These are phyloP conservation scores for Xiphophorus maculatus DNA, from an alignment of 2,113 vertebrate genomes.

Conservation along the genomic window DNA sequence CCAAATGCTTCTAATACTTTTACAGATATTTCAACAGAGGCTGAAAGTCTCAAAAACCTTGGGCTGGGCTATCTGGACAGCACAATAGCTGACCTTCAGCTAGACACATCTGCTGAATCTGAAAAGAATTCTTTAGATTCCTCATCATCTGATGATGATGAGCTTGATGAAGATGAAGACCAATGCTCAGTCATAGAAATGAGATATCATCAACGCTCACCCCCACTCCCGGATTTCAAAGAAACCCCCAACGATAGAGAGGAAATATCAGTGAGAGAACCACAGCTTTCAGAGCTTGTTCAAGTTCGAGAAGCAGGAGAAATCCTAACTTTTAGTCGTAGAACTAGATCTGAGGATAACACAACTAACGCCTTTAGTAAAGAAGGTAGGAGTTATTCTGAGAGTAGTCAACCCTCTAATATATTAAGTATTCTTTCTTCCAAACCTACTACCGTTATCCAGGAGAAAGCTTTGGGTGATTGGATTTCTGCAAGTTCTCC, in stretches of 20 bases:
- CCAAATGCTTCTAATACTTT: slow-evolving; percentile 42
- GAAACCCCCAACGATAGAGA: slow-evolving; percentile 70
- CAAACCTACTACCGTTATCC: slow-evolving; percentile 77
- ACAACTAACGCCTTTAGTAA: slow-evolving; percentile 46
- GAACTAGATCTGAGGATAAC: slow-evolving; percentile 72
- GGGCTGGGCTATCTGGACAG: slow-evolving; percentile 76
- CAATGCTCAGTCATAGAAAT: slow-evolving; percentile 93
- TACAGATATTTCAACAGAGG: slow-evolving; percentile 40
- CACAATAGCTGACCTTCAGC: slow-evolving; percentile 76
- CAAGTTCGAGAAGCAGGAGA: slow-evolving; percentile 47
- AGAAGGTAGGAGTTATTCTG: slow-evolving; percentile 79
- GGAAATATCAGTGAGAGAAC: slow-evolving; percentile 79
- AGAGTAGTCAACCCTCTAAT: slow-evolving; percentile 75
- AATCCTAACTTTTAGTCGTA: slow-evolving; percentile 35
- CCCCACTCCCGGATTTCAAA: slow-evolving; percentile 48
- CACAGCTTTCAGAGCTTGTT: slow-evolving; percentile 62
- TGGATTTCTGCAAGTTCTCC: slow-evolving; percentile 12
- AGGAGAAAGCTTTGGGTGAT: slow-evolving; percentile 67
- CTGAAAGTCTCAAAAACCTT: slow-evolving; percentile 65
- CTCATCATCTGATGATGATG: slow-evolving; percentile 82
- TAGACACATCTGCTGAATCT: slow-evolving; percentile 76
- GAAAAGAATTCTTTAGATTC: slow-evolving; percentile 86
- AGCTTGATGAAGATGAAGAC: slow-evolving; percentile 71
- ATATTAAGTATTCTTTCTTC: slow-evolving; percentile 78
- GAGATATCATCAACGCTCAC: slow-evolving; percentile 60